Percentiles rank a stretch among this genome's conserved stretches.
Evolutionary conservation across 92 coral and sea anemone species (phyloP).

Genomic region (Nematostella vectensis): DNA sequence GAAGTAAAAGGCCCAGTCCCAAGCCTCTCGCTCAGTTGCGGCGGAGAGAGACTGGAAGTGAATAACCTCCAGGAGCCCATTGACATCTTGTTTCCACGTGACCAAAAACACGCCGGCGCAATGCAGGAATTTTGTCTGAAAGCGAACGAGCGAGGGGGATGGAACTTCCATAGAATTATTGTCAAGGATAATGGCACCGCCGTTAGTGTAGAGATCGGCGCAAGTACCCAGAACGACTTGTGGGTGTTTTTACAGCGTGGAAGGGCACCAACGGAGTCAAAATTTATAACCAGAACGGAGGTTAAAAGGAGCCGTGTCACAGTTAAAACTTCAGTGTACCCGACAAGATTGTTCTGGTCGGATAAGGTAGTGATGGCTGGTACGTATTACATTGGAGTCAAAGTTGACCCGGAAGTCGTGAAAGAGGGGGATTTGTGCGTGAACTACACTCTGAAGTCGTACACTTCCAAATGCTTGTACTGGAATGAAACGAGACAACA

Average conservation of each 20-base stretch:
- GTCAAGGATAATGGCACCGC: slow-evolving; percentile 33
- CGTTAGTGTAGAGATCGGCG: slow-evolving; percentile 41
- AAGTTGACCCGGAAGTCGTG: slow-evolving; percentile 2
- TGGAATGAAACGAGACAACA: slow-evolving; percentile 47
- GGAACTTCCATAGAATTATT: slow-evolving; percentile 43
- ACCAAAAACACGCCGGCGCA: background rate
- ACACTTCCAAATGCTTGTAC: slow-evolving; percentile 62
- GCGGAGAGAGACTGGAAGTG: slow-evolving; percentile 32
- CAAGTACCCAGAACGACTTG: slow-evolving; percentile 32
- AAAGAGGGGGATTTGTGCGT: slow-evolving; percentile 11
- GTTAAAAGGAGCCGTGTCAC: background rate
- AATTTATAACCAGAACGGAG: background rate
- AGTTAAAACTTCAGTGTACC: background rate
- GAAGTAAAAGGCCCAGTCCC: slow-evolving; percentile 43
- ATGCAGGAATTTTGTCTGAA: slow-evolving; percentile 30
- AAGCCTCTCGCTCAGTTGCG: slow-evolving; percentile 41
- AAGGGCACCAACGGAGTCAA: slow-evolving; percentile 3
- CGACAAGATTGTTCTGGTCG: slow-evolving; percentile 36
- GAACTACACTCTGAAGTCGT: slow-evolving; percentile 45
- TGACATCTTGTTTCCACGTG: slow-evolving; percentile 36
- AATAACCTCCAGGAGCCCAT: slow-evolving; percentile 30
- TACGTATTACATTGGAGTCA: slow-evolving; percentile 41
- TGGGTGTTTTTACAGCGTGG: slow-evolving; percentile 28
- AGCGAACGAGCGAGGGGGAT: slow-evolving; percentile 8
- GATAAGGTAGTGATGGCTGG: slow-evolving; percentile 28